A percentile compares a stretch with the other conserved stretches of the same genome.
Evolutionary conservation across 2,888 invertebrate genomes (phyloP).

Genomic region (Alcis repandata): DNA sequence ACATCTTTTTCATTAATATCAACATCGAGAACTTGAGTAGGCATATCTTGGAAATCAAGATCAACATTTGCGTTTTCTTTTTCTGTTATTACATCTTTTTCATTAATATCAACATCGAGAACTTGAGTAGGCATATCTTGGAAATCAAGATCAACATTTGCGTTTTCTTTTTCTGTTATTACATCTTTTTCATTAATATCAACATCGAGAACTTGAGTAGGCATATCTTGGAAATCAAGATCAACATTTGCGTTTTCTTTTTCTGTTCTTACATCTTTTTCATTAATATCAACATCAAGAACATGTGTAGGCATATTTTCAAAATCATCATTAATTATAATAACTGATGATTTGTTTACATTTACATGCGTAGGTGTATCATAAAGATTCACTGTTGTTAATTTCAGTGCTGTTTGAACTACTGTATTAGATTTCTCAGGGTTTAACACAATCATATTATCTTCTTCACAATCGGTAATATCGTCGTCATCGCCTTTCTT

Average conservation of each 20-base stretch:
- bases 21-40: slow-evolving; percentile 62
- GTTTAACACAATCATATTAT: slow-evolving; percentile 48
- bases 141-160: slow-evolving; percentile 46
- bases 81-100: slow-evolving; percentile 26
- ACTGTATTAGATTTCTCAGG: slow-evolving; percentile 20
- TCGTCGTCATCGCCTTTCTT: slow-evolving; percentile 56
- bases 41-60: slow-evolving; percentile 59
- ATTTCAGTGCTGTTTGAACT: neutral
- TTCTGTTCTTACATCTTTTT: slow-evolving; percentile 25
- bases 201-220: slow-evolving; percentile 57
- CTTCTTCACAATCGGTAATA: slow-evolving; percentile 66
- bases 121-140: slow-evolving; percentile 62
- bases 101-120: slow-evolving; percentile 41
- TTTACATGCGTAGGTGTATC: no score
- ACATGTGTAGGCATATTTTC: slow-evolving; percentile 61
- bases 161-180: slow-evolving; percentile 33
- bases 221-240: slow-evolving; percentile 56
- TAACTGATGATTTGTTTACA: no score
- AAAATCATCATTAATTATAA: no score
- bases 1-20: slow-evolving; percentile 36
- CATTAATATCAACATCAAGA: slow-evolving; percentile 41
- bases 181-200: slow-evolving; percentile 26
- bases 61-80: slow-evolving; percentile 42
- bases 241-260: slow-evolving; percentile 42
- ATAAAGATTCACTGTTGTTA: no score